A percentile compares a stretch with the other conserved stretches of the same genome.
Evolutionary conservation across 2,797 vertebrate species (phyloP).

Genomic region (Leptodactylus fallax): DNA sequence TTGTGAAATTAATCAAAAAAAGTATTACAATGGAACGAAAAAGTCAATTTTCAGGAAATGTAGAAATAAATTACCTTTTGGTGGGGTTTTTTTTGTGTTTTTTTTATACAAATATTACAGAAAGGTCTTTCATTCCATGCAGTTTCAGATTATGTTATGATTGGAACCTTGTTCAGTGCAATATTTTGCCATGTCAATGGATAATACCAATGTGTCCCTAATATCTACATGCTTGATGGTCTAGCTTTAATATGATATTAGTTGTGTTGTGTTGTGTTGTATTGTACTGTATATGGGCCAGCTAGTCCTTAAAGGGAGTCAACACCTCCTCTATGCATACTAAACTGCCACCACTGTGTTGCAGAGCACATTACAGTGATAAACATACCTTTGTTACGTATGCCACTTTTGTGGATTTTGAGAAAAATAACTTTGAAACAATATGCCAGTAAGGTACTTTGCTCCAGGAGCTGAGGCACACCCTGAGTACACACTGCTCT

Average conservation of each 20-base stretch:
- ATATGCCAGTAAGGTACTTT: no score
- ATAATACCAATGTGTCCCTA: background rate
- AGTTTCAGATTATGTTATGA: background rate
- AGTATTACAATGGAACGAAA: background rate
- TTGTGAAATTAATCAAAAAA: background rate
- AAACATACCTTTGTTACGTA: no score
- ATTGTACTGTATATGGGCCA: background rate
- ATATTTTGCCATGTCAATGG: background rate
- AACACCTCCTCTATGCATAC: no score
- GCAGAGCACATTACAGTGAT: no score
- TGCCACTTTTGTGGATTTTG: no score
- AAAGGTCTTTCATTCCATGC: background rate
- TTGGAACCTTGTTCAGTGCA: background rate
- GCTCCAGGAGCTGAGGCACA: no score
- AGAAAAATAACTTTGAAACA: no score
- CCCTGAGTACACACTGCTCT: no score
- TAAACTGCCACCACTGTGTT: no score
- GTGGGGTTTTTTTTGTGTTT: no score
- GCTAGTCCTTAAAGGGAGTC: no score
- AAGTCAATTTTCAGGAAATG: background rate
- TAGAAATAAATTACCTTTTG: background rate
- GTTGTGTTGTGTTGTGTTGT: slow-evolving; percentile 4
- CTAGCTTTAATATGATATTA: background rate
- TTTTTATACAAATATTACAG: background rate
- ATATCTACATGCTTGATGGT: background rate